phyloP scores from a whole-genome alignment of 2,888 invertebrate genomes.

The Hemicrepidius hirtus region DNA sequence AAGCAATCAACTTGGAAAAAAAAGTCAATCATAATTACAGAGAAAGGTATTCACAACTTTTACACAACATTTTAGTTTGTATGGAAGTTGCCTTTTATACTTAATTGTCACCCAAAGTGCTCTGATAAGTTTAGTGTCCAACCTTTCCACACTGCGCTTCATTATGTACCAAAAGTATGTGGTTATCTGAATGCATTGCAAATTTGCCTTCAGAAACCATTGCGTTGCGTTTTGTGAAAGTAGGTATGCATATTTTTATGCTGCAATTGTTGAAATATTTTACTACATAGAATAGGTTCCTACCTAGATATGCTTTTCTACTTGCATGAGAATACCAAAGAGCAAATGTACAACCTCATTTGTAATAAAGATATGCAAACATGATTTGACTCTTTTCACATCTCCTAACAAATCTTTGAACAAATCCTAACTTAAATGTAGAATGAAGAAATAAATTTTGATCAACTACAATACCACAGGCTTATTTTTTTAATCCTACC shows the following conservation, averaged over 20 bases:
- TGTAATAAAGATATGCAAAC: constrained; percentile 33
- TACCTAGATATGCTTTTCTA: constrained; percentile 31
- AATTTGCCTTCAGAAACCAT: constrained; percentile 24
- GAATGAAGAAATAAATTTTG: too few relatives aligned
- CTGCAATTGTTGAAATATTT: constrained; percentile 20
- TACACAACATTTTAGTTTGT: constrained; percentile 21
- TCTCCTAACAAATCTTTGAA: too few relatives aligned
- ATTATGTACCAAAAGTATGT: constrained; percentile 23
- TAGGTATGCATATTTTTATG: constrained; percentile 21
- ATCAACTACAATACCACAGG: too few relatives aligned
- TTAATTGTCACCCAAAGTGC: constrained; percentile 35
- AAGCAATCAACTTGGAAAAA: not conserved
- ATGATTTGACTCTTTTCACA: not conserved
- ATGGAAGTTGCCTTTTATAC: constrained; percentile 25
- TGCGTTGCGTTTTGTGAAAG: constrained; percentile 10
- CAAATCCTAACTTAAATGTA: too few relatives aligned
- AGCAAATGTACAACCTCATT: constrained; percentile 26
- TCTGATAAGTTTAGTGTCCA: constrained; percentile 32
- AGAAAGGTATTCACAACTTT: constrained; percentile 7
- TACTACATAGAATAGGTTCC: constrained; percentile 28
- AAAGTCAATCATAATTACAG: not conserved
- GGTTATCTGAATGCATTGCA: constrained; percentile 15
- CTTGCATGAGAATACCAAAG: constrained; percentile 35
- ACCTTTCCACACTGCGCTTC: constrained; percentile 25
- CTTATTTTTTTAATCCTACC: too few relatives aligned